phyloP scores from a whole-genome alignment of 1,140 invertebrate species.

The Drosophila nikananu region DNA sequence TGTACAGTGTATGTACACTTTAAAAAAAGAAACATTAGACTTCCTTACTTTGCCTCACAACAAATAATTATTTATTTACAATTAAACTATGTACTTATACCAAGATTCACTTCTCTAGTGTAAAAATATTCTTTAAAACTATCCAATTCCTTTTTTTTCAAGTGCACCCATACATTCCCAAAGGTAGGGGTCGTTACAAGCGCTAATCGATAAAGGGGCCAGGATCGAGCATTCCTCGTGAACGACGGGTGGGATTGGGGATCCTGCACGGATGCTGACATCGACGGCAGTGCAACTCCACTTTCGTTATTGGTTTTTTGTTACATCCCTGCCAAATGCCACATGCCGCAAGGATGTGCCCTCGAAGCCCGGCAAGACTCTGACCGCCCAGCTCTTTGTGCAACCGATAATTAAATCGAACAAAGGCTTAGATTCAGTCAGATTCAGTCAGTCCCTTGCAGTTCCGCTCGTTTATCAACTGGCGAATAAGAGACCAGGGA shows the following conservation, averaged over 20 bases:
- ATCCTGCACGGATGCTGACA: slow-evolving; percentile 35
- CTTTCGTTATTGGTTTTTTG: slow-evolving; percentile 54
- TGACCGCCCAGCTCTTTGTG: slow-evolving; percentile 30
- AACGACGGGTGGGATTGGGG: slow-evolving; percentile 3
- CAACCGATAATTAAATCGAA: slow-evolving; percentile 57
- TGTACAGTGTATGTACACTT: slow-evolving; percentile 23
- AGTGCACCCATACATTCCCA: slow-evolving; percentile 29
- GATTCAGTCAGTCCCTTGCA: slow-evolving; percentile 24
- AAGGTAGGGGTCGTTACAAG: slow-evolving; percentile 59
- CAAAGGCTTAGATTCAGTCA: slow-evolving; percentile 45
- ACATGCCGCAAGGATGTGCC: slow-evolving; percentile 31
- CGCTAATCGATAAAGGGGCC: slow-evolving; percentile 69
- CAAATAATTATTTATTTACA: not conserved
- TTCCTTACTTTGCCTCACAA: no score
- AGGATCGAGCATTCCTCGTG: slow-evolving; percentile 10
- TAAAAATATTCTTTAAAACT: not conserved
- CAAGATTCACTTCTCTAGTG: no score
- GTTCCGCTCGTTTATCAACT: slow-evolving; percentile 46
- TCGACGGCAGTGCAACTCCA: slow-evolving; percentile 48
- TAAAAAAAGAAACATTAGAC: not conserved
- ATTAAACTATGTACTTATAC: no score
- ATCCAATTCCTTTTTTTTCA: not conserved
- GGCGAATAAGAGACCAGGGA: not conserved
- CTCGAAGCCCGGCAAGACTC: slow-evolving; percentile 25
- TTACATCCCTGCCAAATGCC: slow-evolving; percentile 48